These are phyloP conservation scores for Porites cylindrica DNA, from an alignment of 92 coral and sea anemone genomes.

Conservation along the genomic window DNA sequence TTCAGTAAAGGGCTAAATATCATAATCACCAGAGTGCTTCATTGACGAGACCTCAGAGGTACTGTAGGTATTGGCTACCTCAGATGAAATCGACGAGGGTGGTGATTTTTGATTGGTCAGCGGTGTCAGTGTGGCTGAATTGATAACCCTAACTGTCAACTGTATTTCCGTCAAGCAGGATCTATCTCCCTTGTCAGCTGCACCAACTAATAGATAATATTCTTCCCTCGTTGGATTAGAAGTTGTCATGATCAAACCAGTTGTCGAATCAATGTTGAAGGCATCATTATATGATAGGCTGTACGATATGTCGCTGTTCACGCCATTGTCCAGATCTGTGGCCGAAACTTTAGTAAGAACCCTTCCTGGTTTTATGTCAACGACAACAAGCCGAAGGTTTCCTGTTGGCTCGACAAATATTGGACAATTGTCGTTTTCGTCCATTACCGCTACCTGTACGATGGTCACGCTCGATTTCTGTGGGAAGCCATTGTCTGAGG, in stretches of 20 bases:
- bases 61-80: neutral
- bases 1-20: neutral
- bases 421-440: conserved; percentile 80
- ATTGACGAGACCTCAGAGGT: neutral
- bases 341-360: conserved; percentile 50
- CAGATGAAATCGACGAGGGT: neutral
- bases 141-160: neutral
- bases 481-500: conserved; percentile 70
- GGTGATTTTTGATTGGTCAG: neutral
- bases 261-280: conserved; percentile 59
- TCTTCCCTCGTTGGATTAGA: conserved; percentile 14
- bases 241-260: conserved; percentile 34
- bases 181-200: conserved; percentile 61
- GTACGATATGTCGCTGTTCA: conserved; percentile 59
- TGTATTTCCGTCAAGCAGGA: conserved; percentile 50
- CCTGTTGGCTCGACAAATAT: conserved; percentile 28
- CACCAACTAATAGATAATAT: conserved; percentile 53
- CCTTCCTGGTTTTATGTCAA: conserved; percentile 10
- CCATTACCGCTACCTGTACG: conserved; percentile 34
- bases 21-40: neutral
- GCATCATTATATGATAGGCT: conserved; percentile 15
- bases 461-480: conserved; percentile 35
- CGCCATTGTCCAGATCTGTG: conserved; percentile 67
- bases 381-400: conserved; percentile 21
- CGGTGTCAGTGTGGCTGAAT: neutral